Percentiles rank a stretch among this genome's conserved stretches.
These are phyloP conservation scores for Brachyhypopomus gauderio DNA, from an alignment of 2,113 vertebrate genomes.

Conservation along the genomic window DNA sequence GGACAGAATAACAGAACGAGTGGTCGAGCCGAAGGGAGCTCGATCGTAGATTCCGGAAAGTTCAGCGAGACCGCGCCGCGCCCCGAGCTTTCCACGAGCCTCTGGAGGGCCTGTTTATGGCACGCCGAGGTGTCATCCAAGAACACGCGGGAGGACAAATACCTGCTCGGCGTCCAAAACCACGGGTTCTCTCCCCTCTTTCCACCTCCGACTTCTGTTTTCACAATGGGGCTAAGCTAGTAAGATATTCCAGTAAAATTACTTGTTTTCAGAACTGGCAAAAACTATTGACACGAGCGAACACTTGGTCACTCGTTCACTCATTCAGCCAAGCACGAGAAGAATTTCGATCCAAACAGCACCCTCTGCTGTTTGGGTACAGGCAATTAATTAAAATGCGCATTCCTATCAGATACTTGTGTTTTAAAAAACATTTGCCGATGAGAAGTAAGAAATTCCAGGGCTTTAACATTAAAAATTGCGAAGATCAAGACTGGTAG, in stretches of 20 bases:
- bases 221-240: neutral
- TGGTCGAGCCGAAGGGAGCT: constrained; percentile 36
- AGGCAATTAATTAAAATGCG: neutral
- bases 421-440: too few species aligned
- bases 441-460: too few species aligned
- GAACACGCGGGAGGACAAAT: constrained; percentile 39
- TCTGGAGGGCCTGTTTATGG: constrained; percentile 27
- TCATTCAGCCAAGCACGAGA: neutral
- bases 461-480: too few species aligned
- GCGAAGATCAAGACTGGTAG: too few species aligned
- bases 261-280: neutral
- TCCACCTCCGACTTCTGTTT: neutral
- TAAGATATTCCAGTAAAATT: neutral
- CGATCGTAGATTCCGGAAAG: constrained; percentile 32
- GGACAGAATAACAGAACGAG: constrained; percentile 42
- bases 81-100: constrained; percentile 41
- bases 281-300: too few species aligned
- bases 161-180: constrained; percentile 39
- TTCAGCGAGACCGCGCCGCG: constrained; percentile 18
- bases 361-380: constrained; percentile 29
- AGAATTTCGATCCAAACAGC: neutral
- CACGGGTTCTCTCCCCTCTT: constrained; percentile 25
- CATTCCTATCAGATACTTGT: neutral
- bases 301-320: neutral
- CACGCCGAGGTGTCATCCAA: constrained; percentile 46